A percentile compares a stretch with the other conserved stretches of the same genome.
Conservation (phyloP, 2,888 invertebrate species). For the Cantharis rufa region DNA sequence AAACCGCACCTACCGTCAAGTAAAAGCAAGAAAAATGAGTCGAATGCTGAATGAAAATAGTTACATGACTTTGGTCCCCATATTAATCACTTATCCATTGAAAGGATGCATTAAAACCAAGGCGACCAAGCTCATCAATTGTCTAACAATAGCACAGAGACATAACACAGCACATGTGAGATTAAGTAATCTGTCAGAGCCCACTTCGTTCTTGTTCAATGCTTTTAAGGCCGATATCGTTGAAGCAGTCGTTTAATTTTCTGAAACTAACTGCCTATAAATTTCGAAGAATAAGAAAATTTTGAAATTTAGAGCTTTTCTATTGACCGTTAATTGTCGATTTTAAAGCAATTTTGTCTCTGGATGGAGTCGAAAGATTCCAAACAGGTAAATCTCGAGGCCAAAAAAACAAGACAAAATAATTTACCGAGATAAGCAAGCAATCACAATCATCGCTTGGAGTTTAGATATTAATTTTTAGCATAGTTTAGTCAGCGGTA, state of each 20-base stretch:
- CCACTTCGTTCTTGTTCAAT: conserved; percentile 29
- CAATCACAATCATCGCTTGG: conserved; percentile 50
- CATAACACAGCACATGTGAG: conserved; percentile 44
- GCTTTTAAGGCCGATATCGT: conserved; percentile 27
- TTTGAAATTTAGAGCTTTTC: background rate
- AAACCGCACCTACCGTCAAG: conserved; percentile 15
- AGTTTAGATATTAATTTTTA: conserved; percentile 54
- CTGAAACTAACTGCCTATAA: conserved; percentile 1
- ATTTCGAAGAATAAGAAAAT: background rate
- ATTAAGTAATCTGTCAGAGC: conserved; percentile 41
- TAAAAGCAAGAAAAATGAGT: conserved; percentile 33
- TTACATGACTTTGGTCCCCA: conserved; percentile 26
- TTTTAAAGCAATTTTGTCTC: background rate
- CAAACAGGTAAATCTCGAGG: background rate
- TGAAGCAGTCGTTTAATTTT: conserved; percentile 16
- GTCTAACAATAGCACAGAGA: conserved; percentile 47
- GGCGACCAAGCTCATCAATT: conserved; percentile 48
- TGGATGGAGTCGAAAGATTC: background rate
- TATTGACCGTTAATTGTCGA: background rate
- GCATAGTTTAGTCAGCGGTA: conserved; percentile 52
- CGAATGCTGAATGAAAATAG: conserved; percentile 27
- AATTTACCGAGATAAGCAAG: conserved; percentile 18
- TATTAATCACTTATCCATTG: conserved; percentile 47
- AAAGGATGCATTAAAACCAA: conserved; percentile 47
- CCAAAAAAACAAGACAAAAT: conserved; percentile 12